Evolutionary conservation across 2,888 invertebrate genomes (phyloP), one percentile per base, ranked within the genome.

Genomic region (Tenthredo livida): DNA sequence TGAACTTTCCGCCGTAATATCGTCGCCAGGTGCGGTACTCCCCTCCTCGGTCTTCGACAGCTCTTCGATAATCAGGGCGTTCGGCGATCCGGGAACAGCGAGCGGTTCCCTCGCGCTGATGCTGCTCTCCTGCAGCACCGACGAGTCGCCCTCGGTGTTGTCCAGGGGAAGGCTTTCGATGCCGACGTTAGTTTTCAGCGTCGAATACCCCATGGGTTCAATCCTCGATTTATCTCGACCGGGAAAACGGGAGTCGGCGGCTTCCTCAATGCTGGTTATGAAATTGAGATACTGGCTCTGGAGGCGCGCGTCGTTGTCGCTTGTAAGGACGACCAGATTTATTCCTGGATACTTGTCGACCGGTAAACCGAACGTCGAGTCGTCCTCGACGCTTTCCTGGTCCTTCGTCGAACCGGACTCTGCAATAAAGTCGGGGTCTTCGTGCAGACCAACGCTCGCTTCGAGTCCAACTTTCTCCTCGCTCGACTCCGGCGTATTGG

Each of bases 51-150:
- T 84, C 33, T 86, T 88, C 54, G 89, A 88, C n/a, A 93, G 86
- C 82, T 93, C 93, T 84, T 93, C 92, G 85, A 93, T 92, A 12
- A 92, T 85, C 4, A 92, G 85, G n/a, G 90, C 89, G 17, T 86
- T 87, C 10, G 87, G 21, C 86, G 85, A 5, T 86, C 88, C 21
- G 90, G 87, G 17, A 89, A 58, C 84, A 2, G 89, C 90, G 40
- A 89, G 54, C 7, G 90, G 89, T 84, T 91, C 90, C 47, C 87
- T 86, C n/a, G 87, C 21, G 82, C 88, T 85, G 86, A 84, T 2
- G 50, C 84, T 85, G 17, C 54, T 25, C 29, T 58, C 82, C 77
- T 86, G 86, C n/a, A n/a, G n/a, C 25, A 37, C 82, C 65, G 87
- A 87, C 54, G 54, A 33, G 21, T 86, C 75, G 12, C 84, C 84